phyloP scores from a whole-genome alignment of 1,140 invertebrate species.

The Neodiprion lecontei region DNA sequence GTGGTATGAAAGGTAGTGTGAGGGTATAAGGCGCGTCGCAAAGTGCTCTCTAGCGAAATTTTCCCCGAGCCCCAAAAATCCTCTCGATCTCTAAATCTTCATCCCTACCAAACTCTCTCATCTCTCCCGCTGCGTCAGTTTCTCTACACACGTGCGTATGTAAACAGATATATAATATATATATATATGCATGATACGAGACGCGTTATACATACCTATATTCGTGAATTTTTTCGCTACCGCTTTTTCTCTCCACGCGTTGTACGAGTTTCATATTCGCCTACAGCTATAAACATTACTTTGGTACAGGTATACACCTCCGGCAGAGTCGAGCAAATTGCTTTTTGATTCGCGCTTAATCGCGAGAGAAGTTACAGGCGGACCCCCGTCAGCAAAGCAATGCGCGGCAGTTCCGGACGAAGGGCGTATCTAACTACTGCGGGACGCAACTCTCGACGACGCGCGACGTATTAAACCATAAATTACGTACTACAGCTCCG shows the following conservation, averaged over 20 bases:
- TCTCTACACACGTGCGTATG: not conserved
- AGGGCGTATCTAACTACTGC: not conserved
- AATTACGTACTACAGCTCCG: not conserved
- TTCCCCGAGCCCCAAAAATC: not conserved
- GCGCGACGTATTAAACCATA: not conserved
- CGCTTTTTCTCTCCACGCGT: not conserved
- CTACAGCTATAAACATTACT: not conserved
- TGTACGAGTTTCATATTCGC: not conserved
- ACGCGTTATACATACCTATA: not conserved
- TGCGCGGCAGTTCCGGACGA: not conserved
- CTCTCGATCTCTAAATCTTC: not conserved
- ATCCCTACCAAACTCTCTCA: not conserved
- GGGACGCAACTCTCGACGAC: not conserved
- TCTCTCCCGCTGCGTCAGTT: not conserved
- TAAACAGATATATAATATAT: too few species aligned
- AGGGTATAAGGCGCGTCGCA: not conserved
- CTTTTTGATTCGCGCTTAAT: conserved; percentile 7
- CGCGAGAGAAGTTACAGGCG: not conserved
- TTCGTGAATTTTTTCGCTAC: not conserved
- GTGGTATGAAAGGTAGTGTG: too few species aligned
- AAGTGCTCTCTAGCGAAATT: not conserved
- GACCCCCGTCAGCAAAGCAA: not conserved
- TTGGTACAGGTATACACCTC: not conserved
- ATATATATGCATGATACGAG: too few species aligned
- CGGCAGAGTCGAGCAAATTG: not conserved